These are phyloP conservation scores for Siniperca chuatsi DNA, from an alignment of 2,113 vertebrate species.

Conservation along the genomic window DNA sequence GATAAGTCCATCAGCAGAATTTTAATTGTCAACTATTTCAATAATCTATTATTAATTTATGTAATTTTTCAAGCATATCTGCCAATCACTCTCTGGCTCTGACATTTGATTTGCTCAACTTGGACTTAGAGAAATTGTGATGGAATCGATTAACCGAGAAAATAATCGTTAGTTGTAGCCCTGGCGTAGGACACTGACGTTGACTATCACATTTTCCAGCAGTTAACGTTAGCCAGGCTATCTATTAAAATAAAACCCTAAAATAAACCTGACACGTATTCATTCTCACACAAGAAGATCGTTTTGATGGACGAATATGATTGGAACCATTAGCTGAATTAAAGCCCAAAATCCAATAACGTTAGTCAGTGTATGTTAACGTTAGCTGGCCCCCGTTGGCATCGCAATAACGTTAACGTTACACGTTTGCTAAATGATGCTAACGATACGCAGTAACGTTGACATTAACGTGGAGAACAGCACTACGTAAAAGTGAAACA, in stretches of 20 bases:
- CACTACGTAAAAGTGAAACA: background rate
- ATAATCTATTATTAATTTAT: background rate
- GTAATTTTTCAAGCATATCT: background rate
- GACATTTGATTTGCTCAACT: too few relatives aligned
- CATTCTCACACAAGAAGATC: background rate
- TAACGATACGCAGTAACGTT: constrained; percentile 40
- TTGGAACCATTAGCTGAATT: background rate
- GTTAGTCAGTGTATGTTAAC: background rate
- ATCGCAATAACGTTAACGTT: constrained; percentile 27
- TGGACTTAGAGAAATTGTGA: too few relatives aligned
- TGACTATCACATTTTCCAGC: background rate
- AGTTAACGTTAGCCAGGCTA: background rate
- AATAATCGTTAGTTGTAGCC: background rate
- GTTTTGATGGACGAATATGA: background rate
- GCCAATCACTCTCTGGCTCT: background rate
- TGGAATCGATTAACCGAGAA: too few relatives aligned
- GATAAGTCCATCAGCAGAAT: background rate
- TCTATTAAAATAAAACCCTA: background rate
- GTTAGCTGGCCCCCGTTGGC: constrained; percentile 9
- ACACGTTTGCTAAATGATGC: constrained; percentile 55
- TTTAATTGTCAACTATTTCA: background rate
- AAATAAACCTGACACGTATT: background rate
- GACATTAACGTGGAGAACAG: background rate
- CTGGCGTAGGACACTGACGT: background rate
- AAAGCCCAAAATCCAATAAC: background rate